phyloP scores from a whole-genome alignment of 2,113 vertebrate genomes.

The Neotragus moschatus region DNA sequence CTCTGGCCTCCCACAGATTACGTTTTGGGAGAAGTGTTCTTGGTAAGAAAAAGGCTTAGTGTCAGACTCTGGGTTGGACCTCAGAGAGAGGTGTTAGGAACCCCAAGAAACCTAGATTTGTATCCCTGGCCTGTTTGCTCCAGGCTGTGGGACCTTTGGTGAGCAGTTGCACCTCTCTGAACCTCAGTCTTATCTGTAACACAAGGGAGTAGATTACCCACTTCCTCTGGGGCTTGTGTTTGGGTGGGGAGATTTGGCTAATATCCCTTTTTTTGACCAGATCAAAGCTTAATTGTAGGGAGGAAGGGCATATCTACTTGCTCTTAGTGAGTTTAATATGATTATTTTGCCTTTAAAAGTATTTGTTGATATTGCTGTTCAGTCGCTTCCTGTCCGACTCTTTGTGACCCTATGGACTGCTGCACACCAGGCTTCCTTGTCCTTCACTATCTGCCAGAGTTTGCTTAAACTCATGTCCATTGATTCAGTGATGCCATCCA shows the following conservation, averaged over 20 bases:
- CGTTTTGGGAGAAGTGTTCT: background rate
- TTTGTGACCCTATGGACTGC: background rate
- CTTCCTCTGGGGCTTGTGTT: background rate
- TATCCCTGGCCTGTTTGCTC: background rate
- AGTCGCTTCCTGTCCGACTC: background rate
- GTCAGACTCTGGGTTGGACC: background rate
- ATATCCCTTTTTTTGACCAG: background rate
- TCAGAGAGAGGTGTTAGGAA: background rate
- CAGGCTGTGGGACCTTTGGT: rapidly evolving
- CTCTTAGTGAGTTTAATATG: background rate
- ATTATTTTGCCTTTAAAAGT: background rate
- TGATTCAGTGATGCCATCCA: background rate
- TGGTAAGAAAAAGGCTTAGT: background rate
- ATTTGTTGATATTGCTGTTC: background rate
- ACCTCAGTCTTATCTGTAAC: background rate
- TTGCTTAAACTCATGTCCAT: background rate
- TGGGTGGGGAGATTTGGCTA: background rate
- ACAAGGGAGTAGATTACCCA: background rate
- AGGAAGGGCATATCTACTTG: background rate
- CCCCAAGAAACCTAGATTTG: background rate
- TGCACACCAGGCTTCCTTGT: background rate
- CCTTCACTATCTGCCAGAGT: background rate
- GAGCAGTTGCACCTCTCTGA: background rate
- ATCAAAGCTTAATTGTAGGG: background rate
- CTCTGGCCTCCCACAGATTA: background rate